phyloP scores from a whole-genome alignment of 2,888 invertebrate species.

The Vanessa cardui region DNA sequence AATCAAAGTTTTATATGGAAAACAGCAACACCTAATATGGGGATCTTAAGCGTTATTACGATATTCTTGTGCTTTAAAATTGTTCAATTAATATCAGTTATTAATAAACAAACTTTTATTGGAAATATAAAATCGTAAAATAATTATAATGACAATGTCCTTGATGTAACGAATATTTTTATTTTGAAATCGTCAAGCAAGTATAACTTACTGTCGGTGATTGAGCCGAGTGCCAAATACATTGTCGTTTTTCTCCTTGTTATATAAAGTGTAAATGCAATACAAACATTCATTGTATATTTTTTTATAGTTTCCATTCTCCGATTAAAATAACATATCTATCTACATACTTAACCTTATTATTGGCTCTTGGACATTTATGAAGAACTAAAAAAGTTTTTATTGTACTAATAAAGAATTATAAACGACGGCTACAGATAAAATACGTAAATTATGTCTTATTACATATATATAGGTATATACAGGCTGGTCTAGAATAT shows the following conservation, averaged over 20 bases:
- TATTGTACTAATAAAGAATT: no score
- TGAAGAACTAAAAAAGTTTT: no score
- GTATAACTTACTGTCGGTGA: conserved; percentile 12
- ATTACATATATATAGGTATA: no score
- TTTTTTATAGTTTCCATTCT: conserved; percentile 46
- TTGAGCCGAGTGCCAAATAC: conserved; percentile 18
- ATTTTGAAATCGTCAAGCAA: conserved; percentile 32
- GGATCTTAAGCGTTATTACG: conserved; percentile 22
- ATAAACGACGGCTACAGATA: no score
- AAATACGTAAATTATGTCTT: no score
- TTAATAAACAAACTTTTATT: conserved; percentile 32
- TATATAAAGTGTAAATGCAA: conserved; percentile 14
- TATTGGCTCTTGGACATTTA: no score
- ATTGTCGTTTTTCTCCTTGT: conserved; percentile 18
- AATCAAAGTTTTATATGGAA: conserved; percentile 23
- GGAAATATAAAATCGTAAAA: conserved; percentile 27
- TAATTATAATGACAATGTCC: conserved; percentile 22
- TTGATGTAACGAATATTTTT: conserved; percentile 26
- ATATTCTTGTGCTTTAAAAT: conserved; percentile 23
- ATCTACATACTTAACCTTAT: not conserved
- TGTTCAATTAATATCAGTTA: conserved; percentile 28
- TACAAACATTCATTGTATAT: not conserved
- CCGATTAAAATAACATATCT: conserved; percentile 54
- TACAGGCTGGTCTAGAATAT: no score
- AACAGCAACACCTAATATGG: conserved; percentile 23